These are phyloP conservation scores for Pedetes capensis DNA, from an alignment of 2,113 vertebrate genomes.

Conservation along the genomic window DNA sequence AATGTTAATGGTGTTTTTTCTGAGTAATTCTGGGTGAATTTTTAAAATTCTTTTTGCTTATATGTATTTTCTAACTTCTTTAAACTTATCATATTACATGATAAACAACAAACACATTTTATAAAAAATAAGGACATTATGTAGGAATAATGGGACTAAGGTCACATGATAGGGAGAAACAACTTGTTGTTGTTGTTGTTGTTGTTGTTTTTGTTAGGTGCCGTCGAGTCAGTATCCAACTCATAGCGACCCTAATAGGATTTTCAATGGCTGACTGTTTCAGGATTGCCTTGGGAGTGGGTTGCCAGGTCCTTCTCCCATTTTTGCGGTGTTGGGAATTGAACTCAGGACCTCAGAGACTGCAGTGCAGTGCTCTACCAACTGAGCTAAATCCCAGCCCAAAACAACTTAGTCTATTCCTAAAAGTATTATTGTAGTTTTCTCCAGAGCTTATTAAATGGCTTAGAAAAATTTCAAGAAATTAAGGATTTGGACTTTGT, in stretches of 20 bases:
- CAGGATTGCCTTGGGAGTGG: too few relatives aligned
- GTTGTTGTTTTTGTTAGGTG: too few relatives aligned
- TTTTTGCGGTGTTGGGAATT: too few relatives aligned
- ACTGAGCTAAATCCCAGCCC: too few relatives aligned
- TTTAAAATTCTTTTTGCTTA: neutral
- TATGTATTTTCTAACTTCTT: slow-evolving; percentile 26
- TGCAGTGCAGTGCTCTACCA: too few relatives aligned
- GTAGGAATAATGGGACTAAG: neutral
- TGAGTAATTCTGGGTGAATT: neutral
- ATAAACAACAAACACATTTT: neutral
- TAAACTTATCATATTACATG: neutral
- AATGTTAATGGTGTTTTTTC: neutral
- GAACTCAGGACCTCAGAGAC: too few relatives aligned
- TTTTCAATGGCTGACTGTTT: too few relatives aligned
- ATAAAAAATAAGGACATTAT: neutral
- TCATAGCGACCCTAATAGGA: too few relatives aligned
- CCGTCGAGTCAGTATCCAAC: too few relatives aligned
- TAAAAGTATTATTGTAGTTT: neutral
- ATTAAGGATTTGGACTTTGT: neutral
- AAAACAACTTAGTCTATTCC: neutral
- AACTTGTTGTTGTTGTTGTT: too few relatives aligned
- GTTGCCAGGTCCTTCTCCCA: too few relatives aligned
- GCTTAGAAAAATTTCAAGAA: neutral
- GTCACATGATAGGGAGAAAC: neutral
- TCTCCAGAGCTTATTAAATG: neutral